Evolutionary conservation across 2,797 vertebrate species (phyloP).

Genomic region (Cirrhinus mrigala): DNA sequence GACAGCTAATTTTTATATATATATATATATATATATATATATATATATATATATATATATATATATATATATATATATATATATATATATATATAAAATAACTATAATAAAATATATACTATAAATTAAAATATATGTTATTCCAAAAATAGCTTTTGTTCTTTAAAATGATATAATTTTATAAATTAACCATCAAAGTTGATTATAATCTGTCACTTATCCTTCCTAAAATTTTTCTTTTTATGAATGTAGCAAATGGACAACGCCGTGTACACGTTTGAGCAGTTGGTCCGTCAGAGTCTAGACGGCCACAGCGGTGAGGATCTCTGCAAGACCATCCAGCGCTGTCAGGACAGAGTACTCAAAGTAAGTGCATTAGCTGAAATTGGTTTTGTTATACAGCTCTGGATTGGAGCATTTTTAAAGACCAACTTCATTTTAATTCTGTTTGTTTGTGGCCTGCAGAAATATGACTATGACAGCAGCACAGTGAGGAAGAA

Average conservation of each 20-base stretch:
- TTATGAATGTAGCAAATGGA: slow-evolving; percentile 90
- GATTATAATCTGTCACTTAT: background rate
- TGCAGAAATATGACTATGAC: slow-evolving; percentile 95
- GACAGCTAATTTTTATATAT: background rate
- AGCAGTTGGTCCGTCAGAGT: slow-evolving; percentile 93
- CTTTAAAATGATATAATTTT: no score
- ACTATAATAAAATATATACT: no score
- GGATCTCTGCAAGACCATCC: slow-evolving; percentile 88
- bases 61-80: no score
- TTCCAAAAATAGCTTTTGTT: no score
- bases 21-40: no score
- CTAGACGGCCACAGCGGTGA: slow-evolving; percentile 82
- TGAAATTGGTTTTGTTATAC: background rate
- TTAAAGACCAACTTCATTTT: background rate
- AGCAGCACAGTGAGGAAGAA: slow-evolving; percentile 96
- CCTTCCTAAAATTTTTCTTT: background rate
- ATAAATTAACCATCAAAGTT: background rate
- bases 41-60: no score
- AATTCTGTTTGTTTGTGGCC: background rate
- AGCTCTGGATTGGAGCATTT: background rate
- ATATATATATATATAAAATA: no score
- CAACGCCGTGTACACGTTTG: slow-evolving; percentile 91
- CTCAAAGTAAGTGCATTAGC: slow-evolving; percentile 85
- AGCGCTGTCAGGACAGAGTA: slow-evolving; percentile 92
- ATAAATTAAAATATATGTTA: no score